Conservation (phyloP, 2,888 invertebrate species). For the Zonitis immaculata region DNA sequence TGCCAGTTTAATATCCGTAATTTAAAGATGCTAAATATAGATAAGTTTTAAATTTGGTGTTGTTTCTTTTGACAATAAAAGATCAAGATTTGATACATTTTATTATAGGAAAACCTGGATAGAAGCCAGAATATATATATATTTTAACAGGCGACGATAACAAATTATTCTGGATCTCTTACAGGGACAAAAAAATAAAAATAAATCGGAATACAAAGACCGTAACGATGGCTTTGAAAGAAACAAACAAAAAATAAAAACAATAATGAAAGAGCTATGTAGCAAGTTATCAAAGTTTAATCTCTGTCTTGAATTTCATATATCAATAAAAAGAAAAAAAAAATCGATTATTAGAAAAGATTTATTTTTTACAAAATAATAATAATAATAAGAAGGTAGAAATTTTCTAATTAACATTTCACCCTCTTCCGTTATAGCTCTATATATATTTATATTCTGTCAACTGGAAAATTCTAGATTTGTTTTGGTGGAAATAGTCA, state of each 20-base stretch:
- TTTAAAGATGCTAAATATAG: slow-evolving; percentile 8
- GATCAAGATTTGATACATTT: neutral
- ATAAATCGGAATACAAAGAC: neutral
- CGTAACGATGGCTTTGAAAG: neutral
- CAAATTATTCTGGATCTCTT: neutral
- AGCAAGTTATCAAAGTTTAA: too few species aligned
- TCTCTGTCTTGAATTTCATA: too few species aligned
- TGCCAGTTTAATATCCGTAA: slow-evolving; percentile 20
- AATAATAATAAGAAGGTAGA: too few species aligned
- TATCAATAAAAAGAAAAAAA: too few species aligned
- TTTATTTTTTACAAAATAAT: too few species aligned
- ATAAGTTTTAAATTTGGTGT: too few species aligned
- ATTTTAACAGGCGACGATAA: neutral
- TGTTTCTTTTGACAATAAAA: too few species aligned
- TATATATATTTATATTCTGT: neutral
- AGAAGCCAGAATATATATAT: neutral
- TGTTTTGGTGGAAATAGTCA: slow-evolving; percentile 14
- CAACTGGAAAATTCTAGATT: slow-evolving; percentile 6
- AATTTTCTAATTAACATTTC: too few species aligned
- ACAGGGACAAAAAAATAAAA: neutral
- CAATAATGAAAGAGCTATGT: too few species aligned
- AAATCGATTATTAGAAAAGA: too few species aligned
- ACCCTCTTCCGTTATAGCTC: neutral
- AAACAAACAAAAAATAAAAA: too few species aligned
- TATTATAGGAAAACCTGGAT: neutral